phyloP scores from a whole-genome alignment of 2,797 vertebrate species.

The Chelonia mydas region DNA sequence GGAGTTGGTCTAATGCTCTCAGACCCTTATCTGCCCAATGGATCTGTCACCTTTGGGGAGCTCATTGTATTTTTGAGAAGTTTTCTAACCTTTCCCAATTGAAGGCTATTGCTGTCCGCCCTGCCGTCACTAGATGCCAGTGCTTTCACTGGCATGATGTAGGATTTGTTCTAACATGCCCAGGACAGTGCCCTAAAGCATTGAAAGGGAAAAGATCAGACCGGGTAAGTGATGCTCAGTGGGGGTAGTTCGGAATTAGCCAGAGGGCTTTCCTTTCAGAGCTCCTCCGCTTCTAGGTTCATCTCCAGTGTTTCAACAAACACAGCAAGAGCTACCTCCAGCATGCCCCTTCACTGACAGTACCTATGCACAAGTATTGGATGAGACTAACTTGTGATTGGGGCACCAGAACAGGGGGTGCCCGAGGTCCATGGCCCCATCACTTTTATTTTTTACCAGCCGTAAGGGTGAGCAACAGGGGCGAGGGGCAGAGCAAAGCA shows the following conservation, averaged over 20 bases:
- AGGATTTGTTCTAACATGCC: neutral
- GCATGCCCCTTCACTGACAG: neutral
- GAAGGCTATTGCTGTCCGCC: neutral
- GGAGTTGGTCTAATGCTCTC: constrained; percentile 88
- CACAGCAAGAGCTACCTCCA: neutral
- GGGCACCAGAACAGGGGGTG: too few species aligned
- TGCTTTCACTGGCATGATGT: neutral
- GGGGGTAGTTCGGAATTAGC: fast-evolving
- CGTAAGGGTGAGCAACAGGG: too few species aligned
- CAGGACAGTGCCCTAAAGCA: fast-evolving
- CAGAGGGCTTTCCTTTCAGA: neutral
- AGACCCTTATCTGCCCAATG: constrained; percentile 88
- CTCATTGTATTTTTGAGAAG: constrained; percentile 40
- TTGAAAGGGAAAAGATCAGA: fast-evolving
- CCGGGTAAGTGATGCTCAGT: neutral
- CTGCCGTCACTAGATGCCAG: fast-evolving
- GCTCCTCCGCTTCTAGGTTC: neutral
- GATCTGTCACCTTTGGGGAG: constrained; percentile 91
- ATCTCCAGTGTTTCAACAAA: neutral
- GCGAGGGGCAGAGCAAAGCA: too few species aligned
- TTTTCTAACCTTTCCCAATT: neutral
- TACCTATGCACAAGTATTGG: neutral
- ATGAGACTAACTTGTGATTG: neutral
- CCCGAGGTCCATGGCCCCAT: too few species aligned
- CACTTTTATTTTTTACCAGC: too few species aligned